Percentiles rank a stretch among this genome's conserved stretches.
phyloP scores from a whole-genome alignment of 2,113 vertebrate genomes.

The Spheniscus mendiculus region DNA sequence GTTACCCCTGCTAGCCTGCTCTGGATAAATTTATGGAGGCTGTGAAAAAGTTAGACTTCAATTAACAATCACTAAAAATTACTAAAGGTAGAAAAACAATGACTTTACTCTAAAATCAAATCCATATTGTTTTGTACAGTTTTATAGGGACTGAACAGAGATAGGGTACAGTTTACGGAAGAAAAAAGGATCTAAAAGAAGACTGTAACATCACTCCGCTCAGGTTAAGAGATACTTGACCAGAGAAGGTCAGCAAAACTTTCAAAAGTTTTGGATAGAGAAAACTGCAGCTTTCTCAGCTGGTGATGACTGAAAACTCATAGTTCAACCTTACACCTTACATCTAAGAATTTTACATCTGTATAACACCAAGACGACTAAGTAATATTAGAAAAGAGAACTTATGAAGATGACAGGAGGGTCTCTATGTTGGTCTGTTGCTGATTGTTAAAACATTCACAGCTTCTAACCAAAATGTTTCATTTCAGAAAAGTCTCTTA shows the following conservation, averaged over 20 bases:
- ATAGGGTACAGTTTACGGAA: background rate
- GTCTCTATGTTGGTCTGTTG: background rate
- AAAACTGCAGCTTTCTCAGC: conserved; percentile 24
- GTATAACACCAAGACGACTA: background rate
- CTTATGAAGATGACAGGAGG: background rate
- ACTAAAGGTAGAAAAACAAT: background rate
- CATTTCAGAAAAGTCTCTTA: background rate
- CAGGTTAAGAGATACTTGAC: background rate
- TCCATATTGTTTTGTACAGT: background rate
- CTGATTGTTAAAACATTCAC: background rate
- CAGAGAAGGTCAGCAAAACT: conserved; percentile 36
- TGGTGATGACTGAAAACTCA: background rate
- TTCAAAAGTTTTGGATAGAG: background rate
- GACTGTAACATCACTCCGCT: background rate
- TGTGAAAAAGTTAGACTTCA: background rate
- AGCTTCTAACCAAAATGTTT: background rate
- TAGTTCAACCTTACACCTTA: background rate
- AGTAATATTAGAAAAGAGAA: background rate
- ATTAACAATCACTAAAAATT: background rate
- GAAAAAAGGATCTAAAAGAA: background rate
- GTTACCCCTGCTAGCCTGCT: background rate
- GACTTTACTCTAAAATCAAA: background rate
- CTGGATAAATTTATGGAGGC: background rate
- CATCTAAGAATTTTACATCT: background rate
- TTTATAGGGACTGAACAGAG: background rate